These are phyloP conservation scores for Isoperla grammatica DNA, from an alignment of 2,888 invertebrate genomes.

Conservation along the genomic window DNA sequence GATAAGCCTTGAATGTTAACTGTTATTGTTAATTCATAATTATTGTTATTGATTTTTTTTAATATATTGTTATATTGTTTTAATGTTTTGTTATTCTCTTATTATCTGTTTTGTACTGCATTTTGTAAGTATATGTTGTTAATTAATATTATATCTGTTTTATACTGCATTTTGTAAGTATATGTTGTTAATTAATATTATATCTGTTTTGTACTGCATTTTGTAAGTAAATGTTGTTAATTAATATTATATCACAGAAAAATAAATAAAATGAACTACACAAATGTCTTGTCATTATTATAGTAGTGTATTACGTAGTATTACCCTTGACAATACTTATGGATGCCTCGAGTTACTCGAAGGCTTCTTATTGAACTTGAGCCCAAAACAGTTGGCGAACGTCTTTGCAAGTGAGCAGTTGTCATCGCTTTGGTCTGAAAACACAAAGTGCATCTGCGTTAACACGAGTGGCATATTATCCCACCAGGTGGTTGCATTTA, in stretches of 20 bases:
- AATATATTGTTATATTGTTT: not conserved
- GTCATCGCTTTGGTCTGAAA: not conserved
- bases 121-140: no score
- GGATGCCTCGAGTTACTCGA: no score
- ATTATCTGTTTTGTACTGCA: not conserved
- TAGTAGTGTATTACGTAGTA: no score
- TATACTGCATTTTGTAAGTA: not conserved
- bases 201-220: not conserved
- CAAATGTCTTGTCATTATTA: no score
- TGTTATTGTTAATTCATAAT: no score
- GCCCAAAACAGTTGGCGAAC: not conserved
- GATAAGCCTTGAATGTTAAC: no score
- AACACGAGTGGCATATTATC: not conserved
- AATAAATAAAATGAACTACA: no score
- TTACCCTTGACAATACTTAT: no score
- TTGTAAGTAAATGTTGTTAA: no score
- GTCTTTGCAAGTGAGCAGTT: conserved; percentile 3
- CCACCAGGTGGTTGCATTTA: not conserved
- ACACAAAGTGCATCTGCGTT: not conserved
- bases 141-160: not conserved
- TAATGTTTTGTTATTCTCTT: not conserved
- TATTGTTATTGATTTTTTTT: not conserved
- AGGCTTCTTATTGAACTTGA: not conserved
- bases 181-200: not conserved
- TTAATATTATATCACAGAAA: no score